phyloP scores from a whole-genome alignment of 2,113 vertebrate genomes.

The human region GRCh38 chr3:84799501-84800000 shows the following conservation, averaged over 20 bases:
- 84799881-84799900: not conserved
- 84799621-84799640: not conserved
- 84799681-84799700: not conserved
- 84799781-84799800: not conserved
- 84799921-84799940: not conserved
- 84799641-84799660: not conserved
- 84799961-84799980: not conserved
- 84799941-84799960: not conserved
- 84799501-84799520: not conserved
- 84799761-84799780: not conserved
- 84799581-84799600: not conserved
- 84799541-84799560: not conserved
- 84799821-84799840: not conserved
- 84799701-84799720: not conserved
- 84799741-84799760: not conserved
- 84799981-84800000: not conserved
- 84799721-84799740: not conserved
- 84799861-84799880: not conserved
- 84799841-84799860: not conserved
- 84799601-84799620: not conserved
- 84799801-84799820: not conserved
- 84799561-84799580: not conserved
- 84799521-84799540: not conserved
- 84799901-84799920: not conserved
- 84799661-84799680: not conserved